Conservation (phyloP, 2,888 invertebrate genomes). For the Polymixis lichenea region DNA sequence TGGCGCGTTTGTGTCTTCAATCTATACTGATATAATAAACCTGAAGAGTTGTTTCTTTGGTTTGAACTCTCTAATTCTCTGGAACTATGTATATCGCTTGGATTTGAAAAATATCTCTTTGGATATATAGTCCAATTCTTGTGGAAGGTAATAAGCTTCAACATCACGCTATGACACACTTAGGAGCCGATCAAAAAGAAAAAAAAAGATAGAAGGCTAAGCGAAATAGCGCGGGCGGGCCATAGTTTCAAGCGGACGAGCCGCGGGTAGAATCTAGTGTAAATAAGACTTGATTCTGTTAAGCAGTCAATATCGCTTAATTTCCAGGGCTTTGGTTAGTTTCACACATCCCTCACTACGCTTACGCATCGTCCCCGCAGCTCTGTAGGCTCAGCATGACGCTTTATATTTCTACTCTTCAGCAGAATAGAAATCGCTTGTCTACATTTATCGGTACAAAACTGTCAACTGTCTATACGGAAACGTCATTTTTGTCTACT, state of each 20-base stretch:
- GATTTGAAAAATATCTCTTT: not conserved
- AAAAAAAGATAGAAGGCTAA: not conserved
- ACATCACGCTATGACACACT: not conserved
- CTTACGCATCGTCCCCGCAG: not conserved
- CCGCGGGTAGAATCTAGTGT: not conserved
- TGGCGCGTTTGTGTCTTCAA: slow-evolving; percentile 1
- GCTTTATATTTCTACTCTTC: too few relatives aligned
- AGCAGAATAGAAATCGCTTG: too few relatives aligned
- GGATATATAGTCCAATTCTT: not conserved
- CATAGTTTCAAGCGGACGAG: not conserved
- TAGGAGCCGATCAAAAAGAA: too few relatives aligned
- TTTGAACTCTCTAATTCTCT: not conserved
- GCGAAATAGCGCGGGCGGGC: not conserved
- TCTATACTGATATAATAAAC: not conserved
- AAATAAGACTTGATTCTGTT: not conserved
- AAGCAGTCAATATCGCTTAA: not conserved
- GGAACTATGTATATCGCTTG: too few relatives aligned
- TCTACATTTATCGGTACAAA: too few relatives aligned
- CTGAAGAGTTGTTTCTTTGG: not conserved
- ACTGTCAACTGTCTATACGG: too few relatives aligned
- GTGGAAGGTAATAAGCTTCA: not conserved
- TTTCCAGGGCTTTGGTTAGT: not conserved
- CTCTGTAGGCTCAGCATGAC: too few relatives aligned
- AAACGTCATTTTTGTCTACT: too few relatives aligned
- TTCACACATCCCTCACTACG: not conserved